Conservation (phyloP, 1,140 invertebrate genomes). For the Eufriesea mexicana region DNA sequence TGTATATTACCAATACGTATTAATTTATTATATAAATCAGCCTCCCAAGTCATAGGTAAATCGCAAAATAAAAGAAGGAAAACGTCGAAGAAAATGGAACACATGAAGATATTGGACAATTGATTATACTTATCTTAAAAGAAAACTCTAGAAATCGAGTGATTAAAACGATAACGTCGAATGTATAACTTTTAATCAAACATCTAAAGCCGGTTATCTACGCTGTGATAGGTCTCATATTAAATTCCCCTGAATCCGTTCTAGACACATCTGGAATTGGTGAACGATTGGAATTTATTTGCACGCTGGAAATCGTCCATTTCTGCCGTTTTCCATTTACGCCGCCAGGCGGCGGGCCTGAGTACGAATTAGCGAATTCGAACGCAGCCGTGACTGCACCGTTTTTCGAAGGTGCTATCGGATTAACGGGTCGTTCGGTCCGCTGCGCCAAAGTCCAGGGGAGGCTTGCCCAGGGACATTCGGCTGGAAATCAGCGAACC, state of each 20-base stretch:
- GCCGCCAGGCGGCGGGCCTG: conserved; percentile 11
- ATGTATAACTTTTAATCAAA: too few relatives aligned
- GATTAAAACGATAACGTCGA: too few relatives aligned
- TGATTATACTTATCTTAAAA: too few relatives aligned
- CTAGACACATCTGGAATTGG: neutral
- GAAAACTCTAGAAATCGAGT: too few relatives aligned
- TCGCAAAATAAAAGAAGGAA: too few relatives aligned
- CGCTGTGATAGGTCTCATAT: too few relatives aligned
- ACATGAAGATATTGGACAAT: too few relatives aligned
- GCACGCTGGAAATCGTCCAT: neutral
- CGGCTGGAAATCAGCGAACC: conserved; percentile 55
- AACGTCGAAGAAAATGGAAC: too few relatives aligned
- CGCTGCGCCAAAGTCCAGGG: neutral
- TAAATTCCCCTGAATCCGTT: neutral
- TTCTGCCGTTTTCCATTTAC: neutral
- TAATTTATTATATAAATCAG: too few relatives aligned
- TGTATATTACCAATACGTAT: too few relatives aligned
- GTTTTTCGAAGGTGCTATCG: conserved; percentile 49
- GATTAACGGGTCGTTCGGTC: conserved; percentile 56
- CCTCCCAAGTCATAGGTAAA: too few relatives aligned
- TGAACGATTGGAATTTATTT: neutral
- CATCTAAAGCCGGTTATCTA: too few relatives aligned
- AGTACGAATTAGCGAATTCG: conserved; percentile 43
- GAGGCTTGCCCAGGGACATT: conserved; percentile 30
- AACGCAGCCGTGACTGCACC: conserved; percentile 28